Evolutionary conservation across 2,113 vertebrate genomes (phyloP), one percentile per base, ranked within the genome.

Genomic region (Grallaria varia): DNA sequence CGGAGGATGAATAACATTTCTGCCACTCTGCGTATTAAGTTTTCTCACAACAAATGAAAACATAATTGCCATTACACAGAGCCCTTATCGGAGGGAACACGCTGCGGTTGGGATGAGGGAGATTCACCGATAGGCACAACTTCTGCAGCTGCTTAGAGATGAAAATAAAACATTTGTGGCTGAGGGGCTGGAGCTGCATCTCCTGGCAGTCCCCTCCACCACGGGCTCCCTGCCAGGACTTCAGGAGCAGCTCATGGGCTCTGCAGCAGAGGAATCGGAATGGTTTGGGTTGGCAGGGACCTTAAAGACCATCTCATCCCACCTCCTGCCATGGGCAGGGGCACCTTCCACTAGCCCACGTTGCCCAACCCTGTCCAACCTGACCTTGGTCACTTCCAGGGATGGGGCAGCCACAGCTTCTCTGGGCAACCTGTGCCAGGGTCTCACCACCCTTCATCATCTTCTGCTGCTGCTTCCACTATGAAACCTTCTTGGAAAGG

Each of bases 11-110:
- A 28, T 84, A 93, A 52, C 52, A 76, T 92, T 83, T 85, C 78
- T 92, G 92, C 90, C 84, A 95, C 82, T 94, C 89, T 74, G 93
- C 10, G 39, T 81, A 69, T 85, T 58, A 74, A 94, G 69, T 89
- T 97, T 94, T 72, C 96, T 74, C 93, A 89, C 76, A 94, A 95
- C 94, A 92, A 86, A 95, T 75, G 40, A 93, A 96, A 97, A 95
- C 63, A 83, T 88, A 93, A 97, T 95, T 94, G 94, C 62, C 39
- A 19, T 87, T 63, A 19, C 87, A 28, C 50, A 66, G 89, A 9
- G 8, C n/a, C 79, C 76, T 96, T 95, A 87, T 95, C 87, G 15
- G 60, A 73, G 72, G n/a, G 71, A 77, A 39, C 80, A 59, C 0
- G 1, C 72, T 8, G 40, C 58, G 2, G 8, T 33, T 21, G 86